Conservation (phyloP, 2,113 vertebrate species). For the Elephas maximus region DNA sequence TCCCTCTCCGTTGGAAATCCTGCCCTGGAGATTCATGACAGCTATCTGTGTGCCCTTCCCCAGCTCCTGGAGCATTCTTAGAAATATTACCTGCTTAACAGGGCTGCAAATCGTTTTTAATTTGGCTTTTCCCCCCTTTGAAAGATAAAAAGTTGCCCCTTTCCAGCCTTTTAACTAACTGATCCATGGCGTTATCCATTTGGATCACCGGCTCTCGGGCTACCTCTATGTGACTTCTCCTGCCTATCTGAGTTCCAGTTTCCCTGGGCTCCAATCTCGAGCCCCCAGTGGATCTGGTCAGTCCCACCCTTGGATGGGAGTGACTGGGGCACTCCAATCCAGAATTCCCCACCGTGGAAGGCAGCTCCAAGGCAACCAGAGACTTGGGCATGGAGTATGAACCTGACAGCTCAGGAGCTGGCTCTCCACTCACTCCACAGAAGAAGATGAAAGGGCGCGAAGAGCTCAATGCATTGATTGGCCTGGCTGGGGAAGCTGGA, state of each 20-base stretch:
- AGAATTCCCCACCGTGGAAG: constrained; percentile 85
- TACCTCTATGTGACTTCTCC: constrained; percentile 60
- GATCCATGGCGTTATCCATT: constrained; percentile 43
- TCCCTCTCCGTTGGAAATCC: constrained; percentile 28
- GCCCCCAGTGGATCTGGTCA: constrained; percentile 66
- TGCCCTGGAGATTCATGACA: constrained; percentile 13
- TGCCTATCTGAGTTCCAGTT: constrained; percentile 54
- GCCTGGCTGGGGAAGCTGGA: constrained; percentile 93
- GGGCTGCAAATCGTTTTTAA: constrained; percentile 18
- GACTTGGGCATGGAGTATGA: constrained; percentile 79
- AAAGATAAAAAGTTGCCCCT: background rate
- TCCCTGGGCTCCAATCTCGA: constrained; percentile 62
- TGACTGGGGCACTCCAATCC: constrained; percentile 81
- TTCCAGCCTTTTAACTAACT: background rate
- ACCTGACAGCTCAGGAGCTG: constrained; percentile 87
- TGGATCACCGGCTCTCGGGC: constrained; percentile 20
- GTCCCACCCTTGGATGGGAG: constrained; percentile 79
- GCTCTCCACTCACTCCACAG: constrained; percentile 93
- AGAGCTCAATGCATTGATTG: constrained; percentile 97
- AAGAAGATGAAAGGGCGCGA: constrained; percentile 99
- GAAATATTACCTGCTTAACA: constrained; percentile 26
- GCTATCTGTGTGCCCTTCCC: constrained; percentile 61
- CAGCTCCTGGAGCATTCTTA: background rate
- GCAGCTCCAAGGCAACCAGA: constrained; percentile 78
- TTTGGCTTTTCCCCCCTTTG: background rate